Base-by-base conservation (phyloP, 2,888 invertebrate species). In the Lasioglossum vierecki region DNA sequence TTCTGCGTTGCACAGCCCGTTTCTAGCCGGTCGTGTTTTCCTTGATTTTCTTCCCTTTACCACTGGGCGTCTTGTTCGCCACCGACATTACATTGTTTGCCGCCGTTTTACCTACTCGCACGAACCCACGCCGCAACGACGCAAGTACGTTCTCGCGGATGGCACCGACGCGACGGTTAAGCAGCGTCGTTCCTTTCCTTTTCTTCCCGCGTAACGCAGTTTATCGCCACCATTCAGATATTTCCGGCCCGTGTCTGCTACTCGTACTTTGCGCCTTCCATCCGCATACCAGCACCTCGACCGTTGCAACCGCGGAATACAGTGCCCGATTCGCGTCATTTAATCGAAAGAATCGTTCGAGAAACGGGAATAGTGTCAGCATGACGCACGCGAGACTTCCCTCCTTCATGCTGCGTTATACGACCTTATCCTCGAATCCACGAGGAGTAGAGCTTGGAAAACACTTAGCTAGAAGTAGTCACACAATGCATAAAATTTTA, bases 321-420 rank as follows among this genome's bases (percentile, higher is more conserved):
- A 39, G 68, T 68, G 4, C 68, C 22, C 39, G 39, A 39, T 22
- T 22, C 68, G 68, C 68, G 68, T 68, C 68, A 39, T 35, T 68
- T 68, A 68, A 68, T 68, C 8, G 68, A 39, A 68, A 68, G 39
- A 68, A 68, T 22, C 68, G 68, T 39, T 68, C 68, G 68, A 68
- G 68, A 18, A 68, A n/a, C 68, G 22, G 68, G 68, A 68, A 68
- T 68, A 68, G 39, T 22, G 68, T 68, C 39, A 39, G 39, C 9
- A 11, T 39, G 39, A 39, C 68, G 39, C 35, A 22, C 11, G 39
- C 22, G 22, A 22, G 39, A 18, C 22, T 60, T 13, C 9, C 13
- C 60, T 22, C 26, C 4, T 60, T 26, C 60, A 6, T 60, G 26
- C 60, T 13, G 60, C 26, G 26, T 26, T 26, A 15, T 13, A 60